phyloP scores from a whole-genome alignment of 2,113 vertebrate species.

The Caranx ignobilis region DNA sequence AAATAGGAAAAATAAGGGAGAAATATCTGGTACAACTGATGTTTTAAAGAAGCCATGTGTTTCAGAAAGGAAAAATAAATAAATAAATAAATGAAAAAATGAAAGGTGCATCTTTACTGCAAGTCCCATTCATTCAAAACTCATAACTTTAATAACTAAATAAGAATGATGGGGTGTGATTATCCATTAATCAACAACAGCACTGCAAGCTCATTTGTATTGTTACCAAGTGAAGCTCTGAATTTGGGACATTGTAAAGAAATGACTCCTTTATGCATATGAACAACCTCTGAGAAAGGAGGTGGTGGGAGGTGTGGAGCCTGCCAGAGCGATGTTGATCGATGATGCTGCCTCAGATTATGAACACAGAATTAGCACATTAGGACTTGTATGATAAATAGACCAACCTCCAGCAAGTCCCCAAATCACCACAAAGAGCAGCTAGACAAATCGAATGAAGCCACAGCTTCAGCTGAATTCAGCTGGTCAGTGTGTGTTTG shows the following conservation, averaged over 20 bases:
- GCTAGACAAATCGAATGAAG: slow-evolving; percentile 62
- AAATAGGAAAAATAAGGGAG: neutral
- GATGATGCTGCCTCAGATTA: slow-evolving; percentile 89
- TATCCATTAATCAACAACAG: slow-evolving; percentile 93
- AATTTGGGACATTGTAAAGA: slow-evolving; percentile 92
- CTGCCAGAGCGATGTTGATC: slow-evolving; percentile 94
- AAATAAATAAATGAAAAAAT: slow-evolving; percentile 33
- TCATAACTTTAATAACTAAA: slow-evolving; percentile 67
- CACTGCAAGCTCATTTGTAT: slow-evolving; percentile 92
- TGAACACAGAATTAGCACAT: slow-evolving; percentile 89
- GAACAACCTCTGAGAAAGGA: slow-evolving; percentile 79
- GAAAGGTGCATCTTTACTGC: slow-evolving; percentile 41
- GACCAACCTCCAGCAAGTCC: slow-evolving; percentile 72
- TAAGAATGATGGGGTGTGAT: slow-evolving; percentile 63
- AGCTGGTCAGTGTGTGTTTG: slow-evolving; percentile 28
- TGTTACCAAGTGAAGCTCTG: slow-evolving; percentile 91
- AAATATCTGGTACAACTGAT: neutral
- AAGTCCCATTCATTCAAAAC: slow-evolving; percentile 67
- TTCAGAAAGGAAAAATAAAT: slow-evolving; percentile 44
- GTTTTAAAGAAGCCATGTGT: neutral
- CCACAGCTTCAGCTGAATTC: slow-evolving; percentile 66
- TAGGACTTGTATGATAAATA: slow-evolving; percentile 90
- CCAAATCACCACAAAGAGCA: slow-evolving; percentile 67
- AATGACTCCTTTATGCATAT: slow-evolving; percentile 90
- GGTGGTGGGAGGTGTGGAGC: slow-evolving; percentile 33